These are phyloP conservation scores for Paracentrotus lividus DNA, from an alignment of 53 echinoderm and acorn worm species.

Conservation along the genomic window DNA sequence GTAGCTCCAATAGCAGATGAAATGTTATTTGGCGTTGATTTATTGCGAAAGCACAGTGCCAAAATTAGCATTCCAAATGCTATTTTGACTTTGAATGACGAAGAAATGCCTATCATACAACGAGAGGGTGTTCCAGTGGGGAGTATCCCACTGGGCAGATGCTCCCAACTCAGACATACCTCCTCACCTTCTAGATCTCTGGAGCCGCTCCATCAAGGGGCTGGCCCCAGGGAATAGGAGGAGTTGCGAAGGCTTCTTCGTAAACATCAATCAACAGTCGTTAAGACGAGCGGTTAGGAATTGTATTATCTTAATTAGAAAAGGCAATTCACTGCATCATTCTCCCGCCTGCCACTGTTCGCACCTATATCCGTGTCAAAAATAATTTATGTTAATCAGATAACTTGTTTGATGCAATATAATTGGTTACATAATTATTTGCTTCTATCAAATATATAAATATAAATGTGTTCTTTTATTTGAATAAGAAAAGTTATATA, in stretches of 20 bases:
- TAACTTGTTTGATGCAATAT: too few species aligned
- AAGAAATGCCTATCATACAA: not conserved
- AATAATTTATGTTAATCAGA: too few species aligned
- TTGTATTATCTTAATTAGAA: too few species aligned
- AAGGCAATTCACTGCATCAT: too few species aligned
- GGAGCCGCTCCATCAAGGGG: not conserved
- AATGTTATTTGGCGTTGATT: not conserved
- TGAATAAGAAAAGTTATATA: too few species aligned
- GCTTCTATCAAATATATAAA: too few species aligned
- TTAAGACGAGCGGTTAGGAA: too few species aligned
- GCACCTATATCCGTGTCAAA: too few species aligned
- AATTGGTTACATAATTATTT: too few species aligned
- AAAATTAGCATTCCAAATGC: not conserved
- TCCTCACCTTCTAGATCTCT: constrained; percentile 42
- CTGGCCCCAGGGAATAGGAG: not conserved
- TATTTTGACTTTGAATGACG: not conserved
- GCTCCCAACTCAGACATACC: not conserved
- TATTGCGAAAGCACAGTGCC: not conserved
- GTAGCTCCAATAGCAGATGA: not conserved
- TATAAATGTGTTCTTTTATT: too few species aligned
- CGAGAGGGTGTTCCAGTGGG: not conserved
- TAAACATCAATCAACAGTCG: too few species aligned
- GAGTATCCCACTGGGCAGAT: not conserved
- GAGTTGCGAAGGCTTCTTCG: not conserved
- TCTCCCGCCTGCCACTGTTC: too few species aligned